A percentile compares a stretch with the other conserved stretches of the same genome.
These are phyloP conservation scores for Euplagia quadripunctaria DNA, from an alignment of 2,888 invertebrate species.

Conservation along the genomic window DNA sequence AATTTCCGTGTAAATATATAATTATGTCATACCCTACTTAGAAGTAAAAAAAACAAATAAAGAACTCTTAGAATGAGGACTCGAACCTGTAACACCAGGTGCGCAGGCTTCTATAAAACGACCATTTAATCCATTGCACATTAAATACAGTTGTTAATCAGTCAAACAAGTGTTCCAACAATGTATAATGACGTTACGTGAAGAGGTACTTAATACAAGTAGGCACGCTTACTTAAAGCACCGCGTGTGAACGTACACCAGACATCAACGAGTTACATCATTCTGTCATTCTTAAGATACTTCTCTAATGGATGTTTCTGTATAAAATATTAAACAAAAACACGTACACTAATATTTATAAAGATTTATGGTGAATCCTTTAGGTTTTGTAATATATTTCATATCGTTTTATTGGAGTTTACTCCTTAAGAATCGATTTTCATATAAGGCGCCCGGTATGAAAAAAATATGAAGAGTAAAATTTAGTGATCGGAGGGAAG, in stretches of 20 bases:
- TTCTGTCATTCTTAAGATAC: neutral
- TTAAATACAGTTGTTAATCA: neutral
- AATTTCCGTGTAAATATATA: no score
- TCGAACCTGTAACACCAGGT: neutral
- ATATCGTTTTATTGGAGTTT: no score
- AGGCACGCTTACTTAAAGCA: neutral
- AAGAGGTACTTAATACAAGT: neutral
- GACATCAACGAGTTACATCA: slow-evolving; percentile 60
- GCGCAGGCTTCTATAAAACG: neutral
- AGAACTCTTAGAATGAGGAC: neutral
- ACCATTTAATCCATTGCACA: neutral
- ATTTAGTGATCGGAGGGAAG: no score
- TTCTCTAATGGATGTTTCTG: neutral
- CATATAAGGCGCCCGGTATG: no score
- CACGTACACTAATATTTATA: neutral
- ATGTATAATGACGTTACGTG: neutral
- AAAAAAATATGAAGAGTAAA: no score
- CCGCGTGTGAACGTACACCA: slow-evolving; percentile 48
- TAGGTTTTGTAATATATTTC: neutral
- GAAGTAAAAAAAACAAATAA: neutral
- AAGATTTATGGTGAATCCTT: neutral
- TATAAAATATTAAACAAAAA: neutral
- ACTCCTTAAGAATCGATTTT: no score
- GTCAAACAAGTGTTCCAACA: neutral
- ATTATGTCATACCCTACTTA: no score